Base-by-base conservation (phyloP, 2,797 vertebrate species). In the Perodicticus potto region DNA sequence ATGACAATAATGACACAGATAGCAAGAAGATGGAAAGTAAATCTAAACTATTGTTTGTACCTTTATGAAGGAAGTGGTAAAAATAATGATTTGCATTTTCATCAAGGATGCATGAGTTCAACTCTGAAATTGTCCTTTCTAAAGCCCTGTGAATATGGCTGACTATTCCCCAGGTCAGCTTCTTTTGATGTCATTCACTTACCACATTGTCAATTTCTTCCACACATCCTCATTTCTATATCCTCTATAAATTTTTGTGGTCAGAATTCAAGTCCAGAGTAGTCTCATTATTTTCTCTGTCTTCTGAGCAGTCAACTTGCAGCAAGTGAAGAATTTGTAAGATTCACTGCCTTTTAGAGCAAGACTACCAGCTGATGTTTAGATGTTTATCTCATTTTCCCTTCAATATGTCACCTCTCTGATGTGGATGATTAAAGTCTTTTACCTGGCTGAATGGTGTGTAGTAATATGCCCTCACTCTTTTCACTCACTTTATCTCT, bases 251-350 rank as follows among this genome's bases (percentile, higher is more conserved):
- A 13, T 72, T 77, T 86, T 88, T 43, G 34, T 92, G n/a, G n/a
- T 40, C 76, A 86, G 59, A 92, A 76, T 55, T 74, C 49, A 88
- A 90, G 67, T 17, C 10, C 23, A 84, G 22, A 83, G n/a, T 90
- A 83, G 34, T 69, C n/a, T 94, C 37, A 11, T 34, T 86, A 67
- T 73, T 90, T 43, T 3, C 2, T 67, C 63, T 87, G 49, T 19
- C 17, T 53, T 78, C 19, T 10, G 23, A 78, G n/a, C 0, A 29
- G 29, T 69, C 67, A 84, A 43, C 37, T 87, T 49, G 43, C 45
- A 93, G 10, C 2, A 89, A 82, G 63, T 89, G 70, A 86, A 61
- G 63, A 94, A 59, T 90, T 77, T 57, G 17, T 72, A 57, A 11
- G 11, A 59, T 82, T 13, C 63, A 73, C 34, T 78, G 63, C 69